A percentile compares a stretch with the other conserved stretches of the same genome.
Conservation (phyloP, 2,888 invertebrate genomes). For the Heliconius ismenius region DNA sequence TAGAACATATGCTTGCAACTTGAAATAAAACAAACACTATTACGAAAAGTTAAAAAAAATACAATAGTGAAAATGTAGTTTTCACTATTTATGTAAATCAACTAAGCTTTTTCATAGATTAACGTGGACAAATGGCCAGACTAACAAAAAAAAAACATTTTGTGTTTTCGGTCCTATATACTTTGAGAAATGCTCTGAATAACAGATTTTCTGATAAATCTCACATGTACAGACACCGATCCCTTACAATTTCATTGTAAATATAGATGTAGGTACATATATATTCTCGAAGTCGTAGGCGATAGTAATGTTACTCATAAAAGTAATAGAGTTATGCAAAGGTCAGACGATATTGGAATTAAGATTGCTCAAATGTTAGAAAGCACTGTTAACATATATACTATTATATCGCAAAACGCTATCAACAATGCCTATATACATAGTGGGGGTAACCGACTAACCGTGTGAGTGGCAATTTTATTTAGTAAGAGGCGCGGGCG, state of each 20-base stretch:
- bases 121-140: background rate
- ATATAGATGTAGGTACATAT: background rate
- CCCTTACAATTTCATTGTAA: background rate
- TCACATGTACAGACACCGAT: background rate
- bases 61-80: background rate
- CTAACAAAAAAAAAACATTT: background rate
- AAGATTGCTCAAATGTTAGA: slow-evolving; percentile 33
- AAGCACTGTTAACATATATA: slow-evolving; percentile 5
- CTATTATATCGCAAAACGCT: slow-evolving; percentile 22
- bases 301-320: background rate
- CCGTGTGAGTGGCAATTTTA: slow-evolving; percentile 63
- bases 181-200: background rate
- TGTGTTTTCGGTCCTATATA: background rate
- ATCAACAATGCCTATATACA: slow-evolving; percentile 36
- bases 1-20: too few relatives aligned
- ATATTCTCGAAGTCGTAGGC: background rate
- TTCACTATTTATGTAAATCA: background rate
- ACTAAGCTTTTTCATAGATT: background rate
- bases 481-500: slow-evolving; percentile 75
- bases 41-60: background rate
- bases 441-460: slow-evolving; percentile 69
- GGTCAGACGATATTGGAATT: slow-evolving; percentile 28
- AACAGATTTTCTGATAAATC: background rate
- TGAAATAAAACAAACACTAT: background rate
- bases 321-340: slow-evolving; percentile 27